Percentiles rank a stretch among this genome's conserved stretches.
phyloP scores from a whole-genome alignment of 2,113 vertebrate genomes.

The Thermophis baileyi region DNA sequence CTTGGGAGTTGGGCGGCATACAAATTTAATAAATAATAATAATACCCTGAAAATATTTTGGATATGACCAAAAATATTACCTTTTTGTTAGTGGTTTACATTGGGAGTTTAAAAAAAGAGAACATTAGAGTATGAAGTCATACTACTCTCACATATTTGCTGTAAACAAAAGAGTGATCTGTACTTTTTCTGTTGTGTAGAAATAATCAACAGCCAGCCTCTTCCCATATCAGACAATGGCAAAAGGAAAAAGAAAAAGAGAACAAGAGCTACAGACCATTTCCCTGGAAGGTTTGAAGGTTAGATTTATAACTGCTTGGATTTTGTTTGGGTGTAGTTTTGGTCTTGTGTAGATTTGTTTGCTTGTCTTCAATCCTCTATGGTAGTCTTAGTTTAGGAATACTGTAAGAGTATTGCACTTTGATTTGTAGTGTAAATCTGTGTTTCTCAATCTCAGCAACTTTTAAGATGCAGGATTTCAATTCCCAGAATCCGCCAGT shows the following conservation, averaged over 20 bases:
- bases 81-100: slow-evolving; percentile 7
- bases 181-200: slow-evolving; percentile 60
- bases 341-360: neutral
- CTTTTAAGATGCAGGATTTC: neutral
- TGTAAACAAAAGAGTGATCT: neutral
- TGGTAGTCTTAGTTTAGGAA: neutral
- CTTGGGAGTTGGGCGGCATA: too few species aligned
- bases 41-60: neutral
- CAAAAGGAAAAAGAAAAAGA: slow-evolving; percentile 90
- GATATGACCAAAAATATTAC: neutral
- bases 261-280: slow-evolving; percentile 79
- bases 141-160: neutral
- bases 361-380: neutral
- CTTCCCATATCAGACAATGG: slow-evolving; percentile 78
- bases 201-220: slow-evolving; percentile 84
- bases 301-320: slow-evolving; percentile 56
- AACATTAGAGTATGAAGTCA: neutral
- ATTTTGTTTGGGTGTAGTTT: neutral
- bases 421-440: neutral
- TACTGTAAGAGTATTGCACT: neutral
- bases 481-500: neutral
- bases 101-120: neutral
- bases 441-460: neutral
- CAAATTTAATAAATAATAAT: too few species aligned
- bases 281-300: slow-evolving; percentile 87